These are phyloP conservation scores for Lasioglossum figueresi DNA, from an alignment of 2,888 invertebrate species.

Conservation along the genomic window DNA sequence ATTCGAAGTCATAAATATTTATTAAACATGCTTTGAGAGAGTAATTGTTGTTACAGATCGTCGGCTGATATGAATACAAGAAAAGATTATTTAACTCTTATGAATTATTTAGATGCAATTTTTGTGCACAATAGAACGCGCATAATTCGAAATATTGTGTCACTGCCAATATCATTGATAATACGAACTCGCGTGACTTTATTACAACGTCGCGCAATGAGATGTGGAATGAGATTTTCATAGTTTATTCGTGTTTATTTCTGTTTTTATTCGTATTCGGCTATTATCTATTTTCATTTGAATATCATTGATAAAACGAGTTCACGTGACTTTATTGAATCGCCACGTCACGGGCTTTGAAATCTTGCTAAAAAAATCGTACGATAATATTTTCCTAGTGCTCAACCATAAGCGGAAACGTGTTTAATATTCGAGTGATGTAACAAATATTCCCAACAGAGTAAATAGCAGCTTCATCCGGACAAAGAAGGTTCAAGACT, in stretches of 20 bases:
- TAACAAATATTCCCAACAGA: neutral
- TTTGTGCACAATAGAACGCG: neutral
- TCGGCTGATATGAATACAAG: neutral
- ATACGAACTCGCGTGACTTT: neutral
- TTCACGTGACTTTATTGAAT: neutral
- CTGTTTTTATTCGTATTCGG: neutral
- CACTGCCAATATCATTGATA: neutral
- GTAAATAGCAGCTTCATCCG: neutral
- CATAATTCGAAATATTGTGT: neutral
- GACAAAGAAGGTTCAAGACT: neutral
- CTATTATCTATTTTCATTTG: too few species aligned
- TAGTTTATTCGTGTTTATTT: neutral
- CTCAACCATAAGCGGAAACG: neutral
- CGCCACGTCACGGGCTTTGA: neutral
- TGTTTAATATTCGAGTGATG: neutral
- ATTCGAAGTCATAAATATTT: conserved; percentile 11
- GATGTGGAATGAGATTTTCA: too few species aligned
- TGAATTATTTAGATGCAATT: neutral
- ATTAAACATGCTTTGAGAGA: neutral
- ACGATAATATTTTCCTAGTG: neutral
- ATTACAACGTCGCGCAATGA: too few species aligned
- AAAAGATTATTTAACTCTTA: neutral
- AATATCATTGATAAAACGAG: neutral
- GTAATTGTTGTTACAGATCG: neutral
- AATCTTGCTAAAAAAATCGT: neutral